Evolutionary conservation across 1,140 invertebrate species (phyloP).

Genomic region (Ceratina calcarata): DNA sequence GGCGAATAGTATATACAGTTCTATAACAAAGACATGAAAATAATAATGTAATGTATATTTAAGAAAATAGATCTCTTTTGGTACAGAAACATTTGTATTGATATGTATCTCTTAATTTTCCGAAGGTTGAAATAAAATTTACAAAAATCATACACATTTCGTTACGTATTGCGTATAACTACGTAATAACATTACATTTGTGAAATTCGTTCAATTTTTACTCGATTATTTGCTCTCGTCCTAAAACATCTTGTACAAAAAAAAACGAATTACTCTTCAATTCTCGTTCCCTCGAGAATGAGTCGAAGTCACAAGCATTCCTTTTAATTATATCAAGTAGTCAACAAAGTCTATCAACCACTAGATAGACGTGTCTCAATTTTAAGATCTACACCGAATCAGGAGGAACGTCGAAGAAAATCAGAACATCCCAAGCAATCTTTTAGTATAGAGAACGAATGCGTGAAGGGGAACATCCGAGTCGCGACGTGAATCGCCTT

Average conservation of each 20-base stretch:
- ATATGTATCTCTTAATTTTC: no score
- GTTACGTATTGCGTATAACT: neutral
- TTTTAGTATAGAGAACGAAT: neutral
- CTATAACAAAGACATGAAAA: no score
- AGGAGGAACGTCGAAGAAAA: no score
- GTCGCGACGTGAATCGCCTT: slow-evolving; percentile 48
- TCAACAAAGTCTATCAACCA: slow-evolving; percentile 5
- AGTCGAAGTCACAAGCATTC: neutral
- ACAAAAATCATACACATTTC: neutral
- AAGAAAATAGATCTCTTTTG: no score
- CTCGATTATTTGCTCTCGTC: no score
- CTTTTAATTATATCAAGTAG: neutral
- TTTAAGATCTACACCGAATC: neutral
- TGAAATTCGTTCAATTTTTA: no score
- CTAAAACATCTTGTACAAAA: neutral
- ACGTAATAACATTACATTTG: neutral
- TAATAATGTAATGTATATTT: no score
- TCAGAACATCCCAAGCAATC: neutral
- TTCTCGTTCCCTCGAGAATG: neutral
- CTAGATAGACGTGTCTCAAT: neutral
- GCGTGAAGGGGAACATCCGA: no score
- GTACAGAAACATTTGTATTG: no score
- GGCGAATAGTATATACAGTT: no score
- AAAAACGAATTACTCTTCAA: neutral
- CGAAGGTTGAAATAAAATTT: neutral